phyloP scores from a whole-genome alignment of 1,140 invertebrate genomes.

The Listronotus oregonensis region DNA sequence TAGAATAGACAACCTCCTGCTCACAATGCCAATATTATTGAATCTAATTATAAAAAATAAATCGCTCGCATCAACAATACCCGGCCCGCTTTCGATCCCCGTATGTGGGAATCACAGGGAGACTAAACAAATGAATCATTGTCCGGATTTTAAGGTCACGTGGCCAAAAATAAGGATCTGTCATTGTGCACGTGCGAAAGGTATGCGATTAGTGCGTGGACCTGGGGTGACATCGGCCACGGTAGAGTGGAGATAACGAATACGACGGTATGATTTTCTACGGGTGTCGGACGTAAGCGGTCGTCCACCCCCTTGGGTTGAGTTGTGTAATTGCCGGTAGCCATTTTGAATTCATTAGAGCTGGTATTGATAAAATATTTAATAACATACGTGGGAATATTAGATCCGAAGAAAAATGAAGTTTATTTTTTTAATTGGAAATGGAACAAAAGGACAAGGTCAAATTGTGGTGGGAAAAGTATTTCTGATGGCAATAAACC shows the following conservation, averaged over 20 bases:
- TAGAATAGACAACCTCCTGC: constrained; percentile 26
- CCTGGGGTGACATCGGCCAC: constrained; percentile 35
- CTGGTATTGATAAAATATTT: background rate
- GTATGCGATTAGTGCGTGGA: constrained; percentile 32
- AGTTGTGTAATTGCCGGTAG: constrained; percentile 16
- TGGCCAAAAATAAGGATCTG: constrained; percentile 37
- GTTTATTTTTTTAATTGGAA: too few species aligned
- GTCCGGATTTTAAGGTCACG: constrained; percentile 34
- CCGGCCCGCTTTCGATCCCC: background rate
- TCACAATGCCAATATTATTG: constrained; percentile 38
- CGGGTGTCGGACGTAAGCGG: constrained; percentile 26
- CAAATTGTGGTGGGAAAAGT: too few species aligned
- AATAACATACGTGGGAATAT: constrained; percentile 1
- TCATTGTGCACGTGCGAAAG: constrained; percentile 35
- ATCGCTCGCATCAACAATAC: constrained; percentile 35
- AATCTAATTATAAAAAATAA: constrained; percentile 42
- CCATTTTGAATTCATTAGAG: constrained; percentile 33
- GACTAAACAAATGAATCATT: constrained; percentile 38
- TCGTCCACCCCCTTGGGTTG: constrained; percentile 17
- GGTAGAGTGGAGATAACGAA: constrained; percentile 33
- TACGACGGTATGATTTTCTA: constrained; percentile 37
- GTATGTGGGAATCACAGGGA: constrained; percentile 36
- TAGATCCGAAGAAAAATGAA: too few species aligned
- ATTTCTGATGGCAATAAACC: too few species aligned
- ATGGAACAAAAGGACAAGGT: too few species aligned